A percentile compares a stretch with the other conserved stretches of the same genome.
Evolutionary conservation across 2,113 vertebrate species (phyloP).

Genomic region (Eonycteris spelaea): DNA sequence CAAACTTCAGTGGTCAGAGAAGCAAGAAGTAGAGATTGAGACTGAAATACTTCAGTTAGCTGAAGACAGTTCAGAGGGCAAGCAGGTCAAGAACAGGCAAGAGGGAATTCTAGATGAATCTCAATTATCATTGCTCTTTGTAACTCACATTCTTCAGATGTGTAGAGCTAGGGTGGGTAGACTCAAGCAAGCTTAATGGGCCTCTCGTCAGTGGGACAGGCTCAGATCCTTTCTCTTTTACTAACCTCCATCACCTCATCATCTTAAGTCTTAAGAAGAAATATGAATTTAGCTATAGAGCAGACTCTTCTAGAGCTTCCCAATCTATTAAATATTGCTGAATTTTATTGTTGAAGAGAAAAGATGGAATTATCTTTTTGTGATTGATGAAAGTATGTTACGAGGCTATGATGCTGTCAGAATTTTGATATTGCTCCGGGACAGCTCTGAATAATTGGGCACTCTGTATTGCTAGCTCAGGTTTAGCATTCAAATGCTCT

Average conservation of each 20-base stretch:
- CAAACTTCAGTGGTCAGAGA: background rate
- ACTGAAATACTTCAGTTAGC: background rate
- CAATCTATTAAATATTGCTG: background rate
- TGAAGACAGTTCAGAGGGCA: background rate
- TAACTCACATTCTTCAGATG: background rate
- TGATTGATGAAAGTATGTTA: background rate
- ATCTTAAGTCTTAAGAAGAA: background rate
- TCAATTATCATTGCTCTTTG: background rate
- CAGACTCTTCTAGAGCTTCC: background rate
- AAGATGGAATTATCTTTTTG: background rate
- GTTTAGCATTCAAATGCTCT: background rate
- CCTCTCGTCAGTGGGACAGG: background rate
- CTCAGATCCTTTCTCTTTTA: background rate
- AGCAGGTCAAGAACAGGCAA: background rate
- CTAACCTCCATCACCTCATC: background rate
- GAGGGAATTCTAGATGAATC: background rate
- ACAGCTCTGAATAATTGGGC: background rate
- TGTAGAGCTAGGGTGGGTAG: background rate
- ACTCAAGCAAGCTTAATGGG: background rate
- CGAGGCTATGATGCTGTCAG: background rate
- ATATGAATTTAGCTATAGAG: background rate
- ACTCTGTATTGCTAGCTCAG: background rate
- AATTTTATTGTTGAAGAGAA: background rate
- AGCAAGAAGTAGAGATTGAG: background rate
- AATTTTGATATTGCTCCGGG: background rate